These are phyloP conservation scores for Marasmarcha lunaedactyla DNA, from an alignment of 2,888 invertebrate species.

Conservation along the genomic window DNA sequence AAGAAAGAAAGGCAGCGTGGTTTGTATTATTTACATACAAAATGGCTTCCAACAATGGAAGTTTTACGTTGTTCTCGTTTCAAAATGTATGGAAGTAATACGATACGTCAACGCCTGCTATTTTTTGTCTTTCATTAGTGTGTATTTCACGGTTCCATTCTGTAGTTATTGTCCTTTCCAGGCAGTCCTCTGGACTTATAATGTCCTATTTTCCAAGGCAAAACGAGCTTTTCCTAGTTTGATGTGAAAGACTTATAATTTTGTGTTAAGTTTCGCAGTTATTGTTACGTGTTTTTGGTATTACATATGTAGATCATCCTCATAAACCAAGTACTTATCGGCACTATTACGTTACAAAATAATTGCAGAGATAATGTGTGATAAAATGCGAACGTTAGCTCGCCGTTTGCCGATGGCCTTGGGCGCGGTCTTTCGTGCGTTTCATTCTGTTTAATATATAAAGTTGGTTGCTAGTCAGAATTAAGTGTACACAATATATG, in stretches of 20 bases:
- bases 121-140: constrained; percentile 27
- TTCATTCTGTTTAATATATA: no score
- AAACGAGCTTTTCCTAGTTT: no score
- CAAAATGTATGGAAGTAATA: constrained; percentile 25
- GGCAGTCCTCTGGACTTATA: constrained; percentile 11
- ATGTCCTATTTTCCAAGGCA: constrained; percentile 27
- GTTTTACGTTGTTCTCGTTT: constrained; percentile 2
- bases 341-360: not conserved
- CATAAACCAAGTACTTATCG: not conserved
- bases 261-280: no score
- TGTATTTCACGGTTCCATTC: constrained; percentile 24
- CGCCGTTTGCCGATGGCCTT: not conserved
- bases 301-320: no score
- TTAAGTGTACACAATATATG: no score
- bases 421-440: not conserved
- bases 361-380: no score
- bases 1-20: no score
- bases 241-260: no score
- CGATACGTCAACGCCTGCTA: constrained; percentile 26
- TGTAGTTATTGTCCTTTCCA: constrained; percentile 24
- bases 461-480: no score
- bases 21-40: no score
- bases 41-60: not conserved
- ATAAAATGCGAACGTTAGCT: not conserved
- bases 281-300: no score